Base-by-base conservation (phyloP, 2,113 vertebrate species). In the Malaclemys terrapin region DNA sequence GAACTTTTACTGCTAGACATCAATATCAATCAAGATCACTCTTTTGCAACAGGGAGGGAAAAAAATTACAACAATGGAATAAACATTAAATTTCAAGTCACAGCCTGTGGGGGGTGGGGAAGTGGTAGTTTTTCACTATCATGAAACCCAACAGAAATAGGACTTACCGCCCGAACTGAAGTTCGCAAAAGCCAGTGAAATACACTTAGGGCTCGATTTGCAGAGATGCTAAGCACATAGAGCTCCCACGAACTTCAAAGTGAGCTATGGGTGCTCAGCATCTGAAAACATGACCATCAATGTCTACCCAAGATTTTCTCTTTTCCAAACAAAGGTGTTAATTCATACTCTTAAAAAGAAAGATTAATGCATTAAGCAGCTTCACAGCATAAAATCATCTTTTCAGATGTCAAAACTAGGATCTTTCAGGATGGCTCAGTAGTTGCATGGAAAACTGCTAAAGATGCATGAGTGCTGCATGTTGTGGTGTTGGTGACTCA, bases 31-130 rank as follows among this genome's bases (percentile, higher is more conserved):
- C 89, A 86, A 82, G 87, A 96, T 57, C 83, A 75, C 87, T 92
- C 88, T 88, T 95, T 85, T 96, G 96, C 90, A 96, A 95, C 94
- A 96, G 29, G 82, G 92, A 96, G 92, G 91, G 24, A 31, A 76
- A 82, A 75, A 84, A 92, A 97, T 91, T 93, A 91, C 82, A 95
- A 94, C 93, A 96, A n/a, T 53, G 24, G n/a, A 86, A 93, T 88
- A 95, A 97, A 96, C 82, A 87, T 38, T 87, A 88, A 88, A 92
- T 92, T 85, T 88, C 91, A 93, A 96, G 90, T 50, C 93, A 76
- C 82, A 95, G 88, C 56, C 91, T 59, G 89, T 85, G 86, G 10
- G 4, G 16, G 35, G 29, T 3, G 57, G 12, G 16, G 62, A 8
- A 7, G 88, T 50, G 82, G 45, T 3, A 78, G 94, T 69, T 87